Evolutionary conservation across 2,113 vertebrate species (phyloP), one percentile per base, ranked within the genome.

Genomic region (Chaetorhynchus papuensis): DNA sequence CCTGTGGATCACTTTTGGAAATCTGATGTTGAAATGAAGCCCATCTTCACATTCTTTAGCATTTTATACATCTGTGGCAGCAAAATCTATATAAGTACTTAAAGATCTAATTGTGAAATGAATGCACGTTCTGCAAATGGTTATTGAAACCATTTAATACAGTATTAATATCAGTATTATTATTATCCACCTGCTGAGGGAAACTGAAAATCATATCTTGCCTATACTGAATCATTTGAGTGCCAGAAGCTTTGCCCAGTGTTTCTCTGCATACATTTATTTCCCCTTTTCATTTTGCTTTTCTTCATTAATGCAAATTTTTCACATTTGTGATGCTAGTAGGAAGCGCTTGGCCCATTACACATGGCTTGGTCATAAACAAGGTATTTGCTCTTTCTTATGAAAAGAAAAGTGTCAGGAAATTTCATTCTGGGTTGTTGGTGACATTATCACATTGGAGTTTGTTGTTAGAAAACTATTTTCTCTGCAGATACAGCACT

Each of bases 261-360:
- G 20, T 88, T 95, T 90, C 69, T 30, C 56, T 90, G 50, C 31
- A 14, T 80, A 44, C 28, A 49, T 93, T 84, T 93, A 49, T 92
- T 93, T 94, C 37, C 41, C 10, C 12, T 90, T 88, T 76, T 93
- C 81, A 53, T 89, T 88, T 93, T 86, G 44, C 69, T 81, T 94
- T 89, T 93, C 60, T 90, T 95, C 93, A 78, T 94, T 95, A 93
- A 94, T 96, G 93, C 92, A 93, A 53, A 92, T 90, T 95, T 93
- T 92, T 92, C 90, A 94, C 94, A 95, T 95, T 96, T 96, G 68
- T 72, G 53, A 78, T 87, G 82, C 60, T 80, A 23, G 88, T 92
- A 60, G 86, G 85, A 94, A 94, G 68, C 1, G 0, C 53, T 90
- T 95, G 88, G 93, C 79, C 88, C 94, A 96, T 96, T 96, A 88